Base-by-base conservation (phyloP, 2,797 vertebrate species). In the Eospalax fontanierii region DNA sequence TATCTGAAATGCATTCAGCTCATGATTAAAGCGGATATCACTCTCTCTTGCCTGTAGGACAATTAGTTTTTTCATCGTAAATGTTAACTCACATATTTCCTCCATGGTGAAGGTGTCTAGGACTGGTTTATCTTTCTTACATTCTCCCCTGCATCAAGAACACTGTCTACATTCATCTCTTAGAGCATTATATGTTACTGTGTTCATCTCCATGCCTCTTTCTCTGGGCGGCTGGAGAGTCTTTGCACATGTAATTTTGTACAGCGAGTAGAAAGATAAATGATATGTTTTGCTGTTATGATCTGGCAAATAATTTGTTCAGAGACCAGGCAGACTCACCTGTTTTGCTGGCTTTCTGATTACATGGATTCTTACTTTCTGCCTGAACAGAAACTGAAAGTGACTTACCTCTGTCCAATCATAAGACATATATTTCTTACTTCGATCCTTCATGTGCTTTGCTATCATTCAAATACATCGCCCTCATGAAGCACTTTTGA, bases 361-460 rank as follows among this genome's bases (percentile, higher is more conserved):
- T 75, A 46, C 15, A 46, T 50, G 88, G 50, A 94, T 54, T 68
- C 26, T 73, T 89, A 54, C 43, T 94, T 89, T 66, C 73, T 79
- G 59, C 93, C 84, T 71, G 30, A 90, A 68, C 1, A n/a, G 24
- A 68, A 85, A 88, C 38, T 30, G 14, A 80, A 24, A 66, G 43
- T 38, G 26, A n/a, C 35, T 89, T 74, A 33, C 70, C 63, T 50
- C 3, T 35, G 35, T 26, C 9, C 89, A n/a, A 43, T 10, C 30
- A 90, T 81, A 81, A 94, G 40, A 75, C 35, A n/a, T 4, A 71
- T 81, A 80, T 28, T 50, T 66, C 0, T 4, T 40, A 18, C n/a
- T 38, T 76, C 6, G n/a, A 28, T n/a, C 4, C 7, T 80, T 50
- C n/a, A 50, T 38, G 70, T 28, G 87, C 8, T 70, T 84, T 59